phyloP scores from a whole-genome alignment of 2,888 invertebrate species.

The Zootermopsis nevadensis region DNA sequence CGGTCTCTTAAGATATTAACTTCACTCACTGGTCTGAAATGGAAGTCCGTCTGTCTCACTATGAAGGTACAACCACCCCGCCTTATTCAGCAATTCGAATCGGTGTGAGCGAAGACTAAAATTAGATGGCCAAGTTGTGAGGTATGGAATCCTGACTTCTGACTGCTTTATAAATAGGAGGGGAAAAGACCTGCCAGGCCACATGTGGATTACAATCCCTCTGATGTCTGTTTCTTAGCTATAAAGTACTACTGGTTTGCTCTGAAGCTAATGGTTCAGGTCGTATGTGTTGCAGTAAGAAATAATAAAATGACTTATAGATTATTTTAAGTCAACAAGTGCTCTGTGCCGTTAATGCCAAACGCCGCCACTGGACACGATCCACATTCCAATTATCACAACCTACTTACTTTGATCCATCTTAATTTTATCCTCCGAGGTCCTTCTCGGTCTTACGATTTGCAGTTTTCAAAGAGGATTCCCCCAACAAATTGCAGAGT shows the following conservation, averaged over 20 bases:
- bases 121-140: not conserved
- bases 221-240: not conserved
- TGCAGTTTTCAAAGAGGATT: no score
- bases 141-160: not conserved
- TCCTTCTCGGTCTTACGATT: no score
- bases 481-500: no score
- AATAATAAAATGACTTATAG: not conserved
- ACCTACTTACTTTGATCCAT: no score
- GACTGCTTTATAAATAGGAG: not conserved
- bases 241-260: not conserved
- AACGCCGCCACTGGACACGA: no score
- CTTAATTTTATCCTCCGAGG: no score
- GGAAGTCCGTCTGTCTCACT: not conserved
- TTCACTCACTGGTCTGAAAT: slow-evolving; percentile 21
- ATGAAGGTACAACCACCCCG: not conserved
- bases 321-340: no score
- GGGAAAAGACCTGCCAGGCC: not conserved
- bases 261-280: not conserved
- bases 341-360: no score
- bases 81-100: not conserved
- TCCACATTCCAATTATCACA: no score
- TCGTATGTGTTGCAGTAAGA: not conserved
- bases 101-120: not conserved
- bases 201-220: not conserved
- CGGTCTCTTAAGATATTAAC: slow-evolving; percentile 35